phyloP scores from a whole-genome alignment of 2,888 invertebrate species.

The Taenaris catops region DNA sequence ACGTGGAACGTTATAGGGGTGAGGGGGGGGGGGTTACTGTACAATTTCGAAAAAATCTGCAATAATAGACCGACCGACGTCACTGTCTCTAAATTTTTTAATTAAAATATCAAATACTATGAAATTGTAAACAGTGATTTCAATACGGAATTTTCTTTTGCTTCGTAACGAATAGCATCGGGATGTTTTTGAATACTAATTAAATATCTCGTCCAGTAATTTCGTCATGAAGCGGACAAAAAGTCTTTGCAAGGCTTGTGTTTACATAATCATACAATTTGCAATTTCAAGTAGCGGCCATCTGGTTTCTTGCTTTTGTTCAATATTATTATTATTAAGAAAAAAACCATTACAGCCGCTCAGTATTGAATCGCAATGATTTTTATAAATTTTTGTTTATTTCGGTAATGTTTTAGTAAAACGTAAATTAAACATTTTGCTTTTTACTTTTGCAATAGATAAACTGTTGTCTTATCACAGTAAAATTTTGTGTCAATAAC shows the following conservation, averaged over 20 bases:
- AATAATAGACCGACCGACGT: too few relatives aligned
- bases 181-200: slow-evolving; percentile 65
- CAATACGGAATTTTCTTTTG: slow-evolving; percentile 27
- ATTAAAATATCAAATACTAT: too few relatives aligned
- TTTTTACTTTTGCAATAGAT: slow-evolving; percentile 1
- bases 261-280: slow-evolving; percentile 75
- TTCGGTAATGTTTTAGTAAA: slow-evolving; percentile 20
- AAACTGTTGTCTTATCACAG: too few relatives aligned
- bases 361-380: slow-evolving; percentile 33
- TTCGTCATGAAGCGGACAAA: slow-evolving; percentile 49
- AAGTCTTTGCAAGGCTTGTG: slow-evolving; percentile 57
- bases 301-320: slow-evolving; percentile 41
- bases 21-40: too few relatives aligned
- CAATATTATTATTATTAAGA: slow-evolving; percentile 28
- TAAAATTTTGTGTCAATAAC: too few relatives aligned
- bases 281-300: slow-evolving; percentile 68
- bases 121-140: slow-evolving; percentile 11
- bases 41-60: too few relatives aligned
- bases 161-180: slow-evolving; percentile 35
- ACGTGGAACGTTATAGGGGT: too few relatives aligned
- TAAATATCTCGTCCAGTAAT: slow-evolving; percentile 39
- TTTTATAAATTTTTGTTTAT: slow-evolving; percentile 25
- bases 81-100: too few relatives aligned
- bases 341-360: slow-evolving; percentile 26
- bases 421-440: slow-evolving; percentile 6